Evolutionary conservation across 2,113 vertebrate genomes (phyloP).

Genomic region (Eulacestoma nigropectus): DNA sequence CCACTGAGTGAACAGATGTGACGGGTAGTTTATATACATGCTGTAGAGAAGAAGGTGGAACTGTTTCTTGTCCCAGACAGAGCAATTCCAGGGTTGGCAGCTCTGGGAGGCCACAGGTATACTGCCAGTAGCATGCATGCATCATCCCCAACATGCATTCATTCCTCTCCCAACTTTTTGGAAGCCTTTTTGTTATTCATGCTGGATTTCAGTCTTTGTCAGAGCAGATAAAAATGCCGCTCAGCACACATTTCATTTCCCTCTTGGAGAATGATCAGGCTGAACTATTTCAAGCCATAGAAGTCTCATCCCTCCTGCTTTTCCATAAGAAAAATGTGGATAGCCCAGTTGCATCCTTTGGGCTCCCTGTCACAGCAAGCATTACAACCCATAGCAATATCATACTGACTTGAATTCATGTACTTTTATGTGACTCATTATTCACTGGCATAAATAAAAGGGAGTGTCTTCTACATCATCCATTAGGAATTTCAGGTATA

Average conservation of each 20-base stretch:
- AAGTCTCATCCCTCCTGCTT: background rate
- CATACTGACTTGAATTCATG: background rate
- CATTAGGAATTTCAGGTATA: conserved; percentile 16
- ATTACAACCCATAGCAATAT: background rate
- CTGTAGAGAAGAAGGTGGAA: background rate
- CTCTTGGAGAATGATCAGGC: background rate
- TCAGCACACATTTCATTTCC: background rate
- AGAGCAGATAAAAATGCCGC: background rate
- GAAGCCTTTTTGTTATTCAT: background rate
- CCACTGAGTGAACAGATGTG: background rate
- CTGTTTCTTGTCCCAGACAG: background rate
- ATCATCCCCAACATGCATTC: background rate
- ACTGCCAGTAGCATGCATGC: background rate
- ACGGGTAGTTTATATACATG: background rate
- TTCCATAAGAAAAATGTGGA: background rate
- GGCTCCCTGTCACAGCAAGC: background rate
- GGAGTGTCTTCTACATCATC: conserved; percentile 39
- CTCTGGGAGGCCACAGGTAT: background rate
- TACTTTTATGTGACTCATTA: conserved; percentile 28
- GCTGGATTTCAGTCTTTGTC: background rate
- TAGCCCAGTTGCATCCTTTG: background rate
- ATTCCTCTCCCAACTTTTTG: background rate
- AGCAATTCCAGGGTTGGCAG: background rate
- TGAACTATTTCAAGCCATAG: background rate
- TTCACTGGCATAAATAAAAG: conserved; percentile 6